Percentiles rank a stretch among this genome's conserved stretches.
Conservation (phyloP, 35 echinoderm and acorn worm species). For the Lytechinus pictus region DNA sequence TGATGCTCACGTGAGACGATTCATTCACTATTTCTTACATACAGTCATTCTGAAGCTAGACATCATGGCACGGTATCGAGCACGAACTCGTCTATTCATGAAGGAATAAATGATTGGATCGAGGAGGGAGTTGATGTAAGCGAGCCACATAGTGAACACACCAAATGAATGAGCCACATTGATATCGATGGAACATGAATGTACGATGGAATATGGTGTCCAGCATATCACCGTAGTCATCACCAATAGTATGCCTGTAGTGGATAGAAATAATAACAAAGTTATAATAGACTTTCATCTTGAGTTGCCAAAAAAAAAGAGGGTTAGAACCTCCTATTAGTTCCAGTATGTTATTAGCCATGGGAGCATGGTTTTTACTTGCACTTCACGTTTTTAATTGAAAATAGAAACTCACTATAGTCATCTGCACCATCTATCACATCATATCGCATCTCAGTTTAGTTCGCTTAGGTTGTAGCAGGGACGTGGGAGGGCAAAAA, state of each 20-base stretch:
- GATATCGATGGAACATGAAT: neutral
- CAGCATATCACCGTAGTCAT: neutral
- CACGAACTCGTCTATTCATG: slow-evolving; percentile 8
- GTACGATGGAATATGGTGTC: neutral
- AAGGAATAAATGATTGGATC: slow-evolving; percentile 19
- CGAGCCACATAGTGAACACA: neutral
- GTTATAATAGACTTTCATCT: no score
- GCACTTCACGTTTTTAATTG: no score
- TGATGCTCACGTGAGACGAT: neutral
- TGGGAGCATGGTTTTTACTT: no score
- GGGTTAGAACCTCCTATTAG: no score
- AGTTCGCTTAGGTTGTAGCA: no score
- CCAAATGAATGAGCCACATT: neutral
- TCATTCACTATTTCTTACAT: neutral
- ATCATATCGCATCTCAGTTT: no score
- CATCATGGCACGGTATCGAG: neutral
- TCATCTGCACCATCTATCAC: no score
- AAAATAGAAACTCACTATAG: no score
- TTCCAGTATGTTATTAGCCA: no score
- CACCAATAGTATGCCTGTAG: neutral
- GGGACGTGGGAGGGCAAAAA: no score
- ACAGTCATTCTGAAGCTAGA: neutral
- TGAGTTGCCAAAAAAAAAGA: no score
- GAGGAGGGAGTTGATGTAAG: neutral
- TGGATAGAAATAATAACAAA: neutral